These are phyloP conservation scores for Dendroctonus valens DNA, from an alignment of 1,140 invertebrate species.

Conservation along the genomic window DNA sequence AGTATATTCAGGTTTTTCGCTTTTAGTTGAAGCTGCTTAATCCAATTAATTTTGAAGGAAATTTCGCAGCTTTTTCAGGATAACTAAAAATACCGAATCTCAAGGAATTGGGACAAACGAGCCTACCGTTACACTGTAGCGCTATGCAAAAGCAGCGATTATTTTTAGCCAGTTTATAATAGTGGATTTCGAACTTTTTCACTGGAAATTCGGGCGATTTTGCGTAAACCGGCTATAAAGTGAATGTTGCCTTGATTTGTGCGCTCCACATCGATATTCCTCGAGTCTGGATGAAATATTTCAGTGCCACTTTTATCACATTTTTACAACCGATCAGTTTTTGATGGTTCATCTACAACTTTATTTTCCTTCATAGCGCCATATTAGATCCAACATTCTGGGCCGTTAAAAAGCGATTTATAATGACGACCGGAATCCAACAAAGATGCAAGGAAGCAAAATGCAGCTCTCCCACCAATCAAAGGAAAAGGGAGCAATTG, in stretches of 20 bases:
- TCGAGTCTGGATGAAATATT: background rate
- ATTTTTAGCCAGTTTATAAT: conserved; percentile 29
- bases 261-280: background rate
- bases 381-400: no score
- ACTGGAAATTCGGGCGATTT: background rate
- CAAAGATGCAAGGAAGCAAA: no score
- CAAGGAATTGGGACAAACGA: conserved; percentile 33
- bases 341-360: background rate
- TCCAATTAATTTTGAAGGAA: background rate
- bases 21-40: background rate
- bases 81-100: conserved; percentile 23
- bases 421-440: no score
- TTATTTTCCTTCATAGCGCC: background rate
- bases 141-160: conserved; percentile 14
- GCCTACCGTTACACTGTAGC: conserved; percentile 19
- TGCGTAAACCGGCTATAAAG: background rate
- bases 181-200: conserved; percentile 13
- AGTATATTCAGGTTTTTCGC: background rate
- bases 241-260: background rate
- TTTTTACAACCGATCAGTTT: background rate
- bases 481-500: no score
- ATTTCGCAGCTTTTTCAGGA: background rate
- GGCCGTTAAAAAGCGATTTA: no score
- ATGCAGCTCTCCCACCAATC: no score
- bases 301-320: background rate